These are phyloP conservation scores for Diarsia dahlii DNA, from an alignment of 2,888 invertebrate species.

Conservation along the genomic window DNA sequence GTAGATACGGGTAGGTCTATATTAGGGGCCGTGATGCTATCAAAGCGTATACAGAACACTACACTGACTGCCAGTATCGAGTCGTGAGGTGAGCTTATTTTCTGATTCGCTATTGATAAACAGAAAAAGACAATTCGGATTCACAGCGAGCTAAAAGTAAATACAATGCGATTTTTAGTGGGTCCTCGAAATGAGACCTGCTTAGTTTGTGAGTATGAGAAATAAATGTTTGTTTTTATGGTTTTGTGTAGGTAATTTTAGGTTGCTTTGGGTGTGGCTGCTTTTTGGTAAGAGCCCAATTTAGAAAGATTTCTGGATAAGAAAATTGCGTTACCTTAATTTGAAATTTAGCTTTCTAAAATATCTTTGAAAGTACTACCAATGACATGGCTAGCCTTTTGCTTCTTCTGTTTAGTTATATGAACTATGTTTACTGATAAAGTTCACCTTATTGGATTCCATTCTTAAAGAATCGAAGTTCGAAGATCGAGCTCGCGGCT, in stretches of 20 bases:
- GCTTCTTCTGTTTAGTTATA: not conserved
- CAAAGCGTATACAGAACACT: conserved; percentile 74
- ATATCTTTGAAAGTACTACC: not conserved
- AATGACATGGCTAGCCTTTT: not conserved
- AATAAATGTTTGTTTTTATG: conserved; percentile 36
- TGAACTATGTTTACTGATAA: not conserved
- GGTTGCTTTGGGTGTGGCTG: not conserved
- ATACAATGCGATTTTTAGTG: conserved; percentile 49
- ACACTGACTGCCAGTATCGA: conserved; percentile 37
- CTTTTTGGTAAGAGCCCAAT: not conserved
- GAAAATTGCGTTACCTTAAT: conserved; percentile 2
- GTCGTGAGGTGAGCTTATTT: conserved; percentile 66
- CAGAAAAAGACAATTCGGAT: conserved; percentile 54
- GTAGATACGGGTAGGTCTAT: conserved; percentile 84
- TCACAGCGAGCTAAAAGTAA: conserved; percentile 38
- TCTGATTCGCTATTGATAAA: conserved; percentile 64
- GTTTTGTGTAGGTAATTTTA: conserved; percentile 12
- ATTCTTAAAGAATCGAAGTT: not conserved
- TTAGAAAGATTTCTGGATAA: not conserved
- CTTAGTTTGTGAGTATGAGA: conserved; percentile 6
- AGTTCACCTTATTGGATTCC: not conserved
- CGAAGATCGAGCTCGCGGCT: too few relatives aligned
- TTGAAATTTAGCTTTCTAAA: not conserved
- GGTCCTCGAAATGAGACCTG: conserved; percentile 31
- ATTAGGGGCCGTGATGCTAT: conserved; percentile 81